Evolutionary conservation across 23 tunicate genomes (phyloP).

Genomic region (Diplosoma virens): DNA sequence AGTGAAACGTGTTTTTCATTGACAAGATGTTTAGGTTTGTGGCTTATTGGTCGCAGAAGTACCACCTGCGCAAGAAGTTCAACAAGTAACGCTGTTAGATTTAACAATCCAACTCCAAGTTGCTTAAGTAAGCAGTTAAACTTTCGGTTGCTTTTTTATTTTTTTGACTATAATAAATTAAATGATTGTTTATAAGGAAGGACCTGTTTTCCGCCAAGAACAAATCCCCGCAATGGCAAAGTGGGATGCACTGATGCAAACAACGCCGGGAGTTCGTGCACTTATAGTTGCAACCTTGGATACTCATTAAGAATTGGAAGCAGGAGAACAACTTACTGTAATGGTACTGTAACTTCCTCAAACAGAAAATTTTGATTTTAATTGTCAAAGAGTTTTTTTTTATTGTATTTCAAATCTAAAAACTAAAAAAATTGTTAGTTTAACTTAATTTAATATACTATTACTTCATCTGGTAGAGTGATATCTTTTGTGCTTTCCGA

Average conservation of each 20-base stretch:
- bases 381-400: too few relatives aligned
- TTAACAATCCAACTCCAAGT: not conserved
- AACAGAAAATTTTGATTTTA: too few relatives aligned
- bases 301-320: not conserved
- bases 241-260: conserved; percentile 36
- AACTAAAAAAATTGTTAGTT: too few relatives aligned
- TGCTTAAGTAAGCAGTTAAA: not conserved
- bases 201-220: conserved; percentile 36
- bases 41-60: not conserved
- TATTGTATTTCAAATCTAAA: too few relatives aligned
- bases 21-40: too few relatives aligned
- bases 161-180: not conserved
- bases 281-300: not conserved
- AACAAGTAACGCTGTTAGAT: not conserved
- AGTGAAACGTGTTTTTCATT: too few relatives aligned
- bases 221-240: conserved; percentile 32
- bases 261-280: conserved; percentile 28
- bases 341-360: too few relatives aligned
- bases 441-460: too few relatives aligned
- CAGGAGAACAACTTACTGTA: not conserved
- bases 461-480: too few relatives aligned
- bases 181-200: not conserved
- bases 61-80: not conserved
- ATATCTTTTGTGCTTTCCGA: too few relatives aligned
- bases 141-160: too few relatives aligned